Conservation (phyloP, 2,113 vertebrate genomes). For the Lagopus muta region DNA sequence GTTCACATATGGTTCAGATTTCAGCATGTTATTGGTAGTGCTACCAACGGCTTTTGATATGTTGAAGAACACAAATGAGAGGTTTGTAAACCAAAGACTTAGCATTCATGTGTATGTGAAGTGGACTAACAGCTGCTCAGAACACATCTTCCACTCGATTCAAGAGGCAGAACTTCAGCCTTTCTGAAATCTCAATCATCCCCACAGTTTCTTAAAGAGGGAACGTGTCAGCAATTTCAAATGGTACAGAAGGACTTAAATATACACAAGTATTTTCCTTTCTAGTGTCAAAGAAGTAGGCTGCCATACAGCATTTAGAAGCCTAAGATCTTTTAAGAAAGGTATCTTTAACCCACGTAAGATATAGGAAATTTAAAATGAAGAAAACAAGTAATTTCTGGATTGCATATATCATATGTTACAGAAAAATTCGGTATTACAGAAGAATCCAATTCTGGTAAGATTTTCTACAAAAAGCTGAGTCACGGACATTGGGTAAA, state of each 20-base stretch:
- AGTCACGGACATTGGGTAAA: background rate
- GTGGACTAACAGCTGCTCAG: slow-evolving; percentile 7
- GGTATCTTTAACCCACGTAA: background rate
- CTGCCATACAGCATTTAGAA: background rate
- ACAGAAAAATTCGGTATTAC: background rate
- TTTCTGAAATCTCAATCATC: slow-evolving; percentile 4
- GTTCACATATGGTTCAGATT: background rate
- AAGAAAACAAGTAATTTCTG: background rate
- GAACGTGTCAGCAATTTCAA: background rate
- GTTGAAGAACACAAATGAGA: background rate
- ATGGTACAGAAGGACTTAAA: background rate
- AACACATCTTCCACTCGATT: slow-evolving; percentile 3
- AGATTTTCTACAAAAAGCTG: background rate
- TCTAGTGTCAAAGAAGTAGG: background rate
- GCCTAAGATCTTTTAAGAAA: background rate
- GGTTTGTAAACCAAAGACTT: background rate
- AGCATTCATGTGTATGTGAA: background rate
- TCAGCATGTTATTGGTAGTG: background rate
- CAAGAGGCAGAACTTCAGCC: background rate
- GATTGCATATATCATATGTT: background rate
- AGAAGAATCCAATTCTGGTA: background rate
- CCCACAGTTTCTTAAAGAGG: background rate
- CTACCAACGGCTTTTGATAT: slow-evolving; percentile 17
- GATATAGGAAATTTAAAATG: background rate
- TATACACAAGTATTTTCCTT: background rate